Evolutionary conservation across 2,797 vertebrate species (phyloP).

Genomic region (Mormyrus hasselquistii): DNA sequence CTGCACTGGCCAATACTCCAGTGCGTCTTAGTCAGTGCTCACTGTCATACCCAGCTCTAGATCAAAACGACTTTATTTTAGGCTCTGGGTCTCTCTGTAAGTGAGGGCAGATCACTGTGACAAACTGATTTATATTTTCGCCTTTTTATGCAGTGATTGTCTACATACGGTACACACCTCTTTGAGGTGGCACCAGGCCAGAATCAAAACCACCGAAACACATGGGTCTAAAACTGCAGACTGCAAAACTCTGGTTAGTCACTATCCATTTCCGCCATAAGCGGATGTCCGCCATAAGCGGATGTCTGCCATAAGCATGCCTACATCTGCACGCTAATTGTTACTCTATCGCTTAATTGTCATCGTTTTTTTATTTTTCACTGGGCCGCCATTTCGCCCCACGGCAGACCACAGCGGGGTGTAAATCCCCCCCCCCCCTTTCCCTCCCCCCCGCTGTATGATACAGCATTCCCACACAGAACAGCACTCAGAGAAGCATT

Average conservation of each 20-base stretch:
- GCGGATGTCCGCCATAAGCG: background rate
- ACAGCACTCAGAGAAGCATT: background rate
- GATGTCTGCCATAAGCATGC: background rate
- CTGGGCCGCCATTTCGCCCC: background rate
- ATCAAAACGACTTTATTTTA: background rate
- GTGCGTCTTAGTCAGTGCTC: background rate
- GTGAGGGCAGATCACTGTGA: background rate
- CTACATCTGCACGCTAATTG: background rate
- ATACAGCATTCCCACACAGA: background rate
- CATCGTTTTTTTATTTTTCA: slow-evolving; percentile 2
- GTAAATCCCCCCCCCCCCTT: background rate
- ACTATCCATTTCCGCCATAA: background rate
- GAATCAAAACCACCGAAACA: slow-evolving; percentile 8
- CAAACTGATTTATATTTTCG: background rate
- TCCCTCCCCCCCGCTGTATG: background rate
- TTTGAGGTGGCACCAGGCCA: background rate
- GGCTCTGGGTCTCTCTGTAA: background rate
- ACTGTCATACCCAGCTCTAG: background rate
- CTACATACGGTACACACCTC: background rate
- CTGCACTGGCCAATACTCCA: background rate
- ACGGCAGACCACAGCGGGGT: background rate
- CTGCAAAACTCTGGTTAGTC: background rate
- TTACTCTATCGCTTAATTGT: background rate
- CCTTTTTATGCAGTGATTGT: background rate
- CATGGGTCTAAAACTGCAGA: background rate